Conservation (phyloP, 64 coral and sea anemone species). For the Pachyseris speciosa region DNA sequence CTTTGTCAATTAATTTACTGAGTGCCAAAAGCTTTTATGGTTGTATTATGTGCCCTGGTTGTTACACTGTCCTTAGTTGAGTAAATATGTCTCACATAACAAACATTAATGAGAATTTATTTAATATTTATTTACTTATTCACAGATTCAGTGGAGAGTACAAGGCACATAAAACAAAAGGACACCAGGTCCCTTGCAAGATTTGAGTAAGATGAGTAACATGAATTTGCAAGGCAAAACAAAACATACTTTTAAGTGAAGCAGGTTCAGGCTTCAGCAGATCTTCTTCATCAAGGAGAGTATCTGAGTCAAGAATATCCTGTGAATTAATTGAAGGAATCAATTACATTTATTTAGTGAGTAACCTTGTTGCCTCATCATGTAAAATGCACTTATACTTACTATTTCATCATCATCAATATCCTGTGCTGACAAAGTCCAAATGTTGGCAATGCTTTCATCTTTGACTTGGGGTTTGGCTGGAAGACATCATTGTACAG, state of each 20-base stretch:
- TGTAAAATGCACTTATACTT: background rate
- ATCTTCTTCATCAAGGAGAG: constrained; percentile 93
- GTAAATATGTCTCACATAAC: too few species aligned
- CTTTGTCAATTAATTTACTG: too few species aligned
- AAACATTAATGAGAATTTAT: too few species aligned
- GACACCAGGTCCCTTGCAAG: too few species aligned
- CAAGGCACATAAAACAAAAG: too few species aligned
- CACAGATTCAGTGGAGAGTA: too few species aligned
- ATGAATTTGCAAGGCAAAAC: background rate
- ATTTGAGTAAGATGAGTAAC: too few species aligned
- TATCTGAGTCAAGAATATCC: constrained; percentile 97
- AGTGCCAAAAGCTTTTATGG: too few species aligned
- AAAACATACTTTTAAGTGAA: constrained; percentile 92
- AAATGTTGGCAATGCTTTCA: constrained; percentile 90
- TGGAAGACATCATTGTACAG: background rate
- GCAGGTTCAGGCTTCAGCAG: constrained; percentile 93
- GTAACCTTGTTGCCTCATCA: background rate
- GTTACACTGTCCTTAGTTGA: too few species aligned
- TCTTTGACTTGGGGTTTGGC: constrained; percentile 76
- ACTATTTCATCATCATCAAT: constrained; percentile 92
- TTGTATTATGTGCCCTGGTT: too few species aligned
- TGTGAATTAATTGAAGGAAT: constrained; percentile 49
- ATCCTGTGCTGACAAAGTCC: constrained; percentile 97
- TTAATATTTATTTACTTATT: too few species aligned
- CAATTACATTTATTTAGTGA: too few species aligned